Evolutionary conservation across 2,113 vertebrate genomes (phyloP).

Genomic region (Cryptotis parvus): DNA sequence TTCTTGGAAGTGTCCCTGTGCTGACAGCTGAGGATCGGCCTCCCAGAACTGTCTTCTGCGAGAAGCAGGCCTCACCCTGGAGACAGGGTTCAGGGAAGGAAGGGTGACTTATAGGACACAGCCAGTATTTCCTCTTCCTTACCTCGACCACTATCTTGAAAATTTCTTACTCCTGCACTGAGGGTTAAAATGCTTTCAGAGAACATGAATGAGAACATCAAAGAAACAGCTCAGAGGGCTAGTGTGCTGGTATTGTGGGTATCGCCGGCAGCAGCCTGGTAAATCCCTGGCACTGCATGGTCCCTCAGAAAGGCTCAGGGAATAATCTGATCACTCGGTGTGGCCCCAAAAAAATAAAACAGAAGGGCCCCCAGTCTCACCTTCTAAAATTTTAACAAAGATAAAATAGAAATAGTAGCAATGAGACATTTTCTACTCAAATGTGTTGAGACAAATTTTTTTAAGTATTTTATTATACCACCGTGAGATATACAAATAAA

Average conservation of each 20-base stretch:
- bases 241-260: no score
- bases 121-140: rapidly evolving
- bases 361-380: not conserved
- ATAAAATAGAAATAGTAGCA: not conserved
- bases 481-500: no score
- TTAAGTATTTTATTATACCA: no score
- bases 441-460: not conserved
- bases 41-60: not conserved
- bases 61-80: not conserved
- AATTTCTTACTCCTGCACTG: not conserved
- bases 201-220: not conserved
- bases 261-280: no score
- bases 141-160: no score
- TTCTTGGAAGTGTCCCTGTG: not conserved
- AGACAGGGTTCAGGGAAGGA: not conserved
- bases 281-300: no score
- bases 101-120: rapidly evolving
- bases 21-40: not conserved
- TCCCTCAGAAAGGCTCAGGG: no score
- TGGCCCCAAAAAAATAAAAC: no score
- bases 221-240: no score
- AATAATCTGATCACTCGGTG: no score
- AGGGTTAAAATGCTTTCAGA: not conserved
- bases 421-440: not conserved
- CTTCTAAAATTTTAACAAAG: not conserved